Percentiles rank a stretch among this genome's conserved stretches.
Evolutionary conservation across 2,797 vertebrate genomes (phyloP).

Genomic region (Phyllotis vaccarum): DNA sequence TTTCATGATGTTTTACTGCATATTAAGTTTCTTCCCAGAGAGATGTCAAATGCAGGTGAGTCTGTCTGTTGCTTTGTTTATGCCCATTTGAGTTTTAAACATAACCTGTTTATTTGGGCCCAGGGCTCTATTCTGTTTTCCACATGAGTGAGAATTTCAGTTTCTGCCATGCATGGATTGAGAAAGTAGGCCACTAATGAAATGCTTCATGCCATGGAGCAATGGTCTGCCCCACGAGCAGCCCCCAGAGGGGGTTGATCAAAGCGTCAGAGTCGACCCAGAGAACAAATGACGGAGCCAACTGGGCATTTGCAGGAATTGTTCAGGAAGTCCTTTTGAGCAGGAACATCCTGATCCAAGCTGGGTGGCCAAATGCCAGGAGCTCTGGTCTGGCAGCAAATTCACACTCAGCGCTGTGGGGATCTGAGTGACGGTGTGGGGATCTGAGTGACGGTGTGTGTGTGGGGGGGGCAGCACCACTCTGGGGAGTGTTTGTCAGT

Average conservation of each 20-base stretch:
- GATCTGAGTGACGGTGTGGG: too few species aligned
- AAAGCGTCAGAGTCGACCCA: neutral
- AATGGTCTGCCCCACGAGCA: neutral
- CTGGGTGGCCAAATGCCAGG: neutral
- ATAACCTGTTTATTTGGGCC: neutral
- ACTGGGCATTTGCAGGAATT: neutral
- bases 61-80: slow-evolving; percentile 3
- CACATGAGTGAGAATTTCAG: slow-evolving; percentile 20
- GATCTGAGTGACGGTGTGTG: rapidly evolving
- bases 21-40: neutral
- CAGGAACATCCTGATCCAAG: neutral
- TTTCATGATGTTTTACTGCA: neutral
- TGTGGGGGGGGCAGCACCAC: neutral
- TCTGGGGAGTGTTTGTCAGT: neutral
- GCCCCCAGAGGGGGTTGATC: slow-evolving; percentile 3
- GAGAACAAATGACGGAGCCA: neutral
- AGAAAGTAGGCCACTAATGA: slow-evolving; percentile 69
- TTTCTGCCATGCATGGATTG: neutral
- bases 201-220: slow-evolving; percentile 5
- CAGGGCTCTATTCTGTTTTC: neutral
- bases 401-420: neutral
- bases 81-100: neutral
- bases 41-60: neutral
- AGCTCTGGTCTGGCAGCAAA: neutral
- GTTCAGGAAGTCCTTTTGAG: neutral